A percentile compares a stretch with the other conserved stretches of the same genome.
phyloP scores from a whole-genome alignment of 2,888 invertebrate genomes.

The Coelinius sp. region DNA sequence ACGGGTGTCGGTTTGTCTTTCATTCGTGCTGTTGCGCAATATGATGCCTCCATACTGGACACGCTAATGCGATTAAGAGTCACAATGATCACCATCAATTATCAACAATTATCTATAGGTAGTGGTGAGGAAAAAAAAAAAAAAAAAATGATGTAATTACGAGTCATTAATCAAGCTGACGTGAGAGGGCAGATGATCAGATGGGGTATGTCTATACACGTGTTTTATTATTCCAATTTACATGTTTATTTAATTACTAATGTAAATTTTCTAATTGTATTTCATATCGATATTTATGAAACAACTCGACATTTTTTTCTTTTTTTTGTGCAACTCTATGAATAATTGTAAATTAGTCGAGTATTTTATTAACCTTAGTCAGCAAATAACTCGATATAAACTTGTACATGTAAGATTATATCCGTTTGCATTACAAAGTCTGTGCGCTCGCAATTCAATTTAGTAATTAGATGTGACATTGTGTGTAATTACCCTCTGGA shows the following conservation, averaged over 20 bases:
- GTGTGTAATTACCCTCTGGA: constrained; percentile 62
- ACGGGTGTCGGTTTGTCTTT: constrained; percentile 33
- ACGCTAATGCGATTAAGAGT: constrained; percentile 65
- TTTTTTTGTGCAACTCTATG: background rate
- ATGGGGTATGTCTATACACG: background rate
- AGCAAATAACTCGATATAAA: background rate
- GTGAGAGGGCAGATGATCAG: constrained; percentile 26
- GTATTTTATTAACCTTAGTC: constrained; percentile 14
- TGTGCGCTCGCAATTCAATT: constrained; percentile 56
- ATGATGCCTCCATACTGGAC: constrained; percentile 39
- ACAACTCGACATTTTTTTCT: background rate
- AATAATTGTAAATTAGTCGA: constrained; percentile 8
- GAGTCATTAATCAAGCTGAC: constrained; percentile 64
- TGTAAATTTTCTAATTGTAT: constrained; percentile 19
- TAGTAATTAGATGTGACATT: constrained; percentile 67
- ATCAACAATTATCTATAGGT: constrained; percentile 66
- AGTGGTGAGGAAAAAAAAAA: constrained; percentile 60
- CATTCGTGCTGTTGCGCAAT: constrained; percentile 55
- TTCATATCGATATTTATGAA: background rate
- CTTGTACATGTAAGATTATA: constrained; percentile 19
- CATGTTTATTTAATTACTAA: background rate
- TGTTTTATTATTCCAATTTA: constrained; percentile 3
- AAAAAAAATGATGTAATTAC: constrained; percentile 57
- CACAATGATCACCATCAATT: constrained; percentile 67
- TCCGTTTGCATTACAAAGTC: constrained; percentile 27